Percentiles rank a stretch among this genome's conserved stretches.
These are phyloP conservation scores for Siniperca chuatsi DNA, from an alignment of 2,113 vertebrate species.

Conservation along the genomic window DNA sequence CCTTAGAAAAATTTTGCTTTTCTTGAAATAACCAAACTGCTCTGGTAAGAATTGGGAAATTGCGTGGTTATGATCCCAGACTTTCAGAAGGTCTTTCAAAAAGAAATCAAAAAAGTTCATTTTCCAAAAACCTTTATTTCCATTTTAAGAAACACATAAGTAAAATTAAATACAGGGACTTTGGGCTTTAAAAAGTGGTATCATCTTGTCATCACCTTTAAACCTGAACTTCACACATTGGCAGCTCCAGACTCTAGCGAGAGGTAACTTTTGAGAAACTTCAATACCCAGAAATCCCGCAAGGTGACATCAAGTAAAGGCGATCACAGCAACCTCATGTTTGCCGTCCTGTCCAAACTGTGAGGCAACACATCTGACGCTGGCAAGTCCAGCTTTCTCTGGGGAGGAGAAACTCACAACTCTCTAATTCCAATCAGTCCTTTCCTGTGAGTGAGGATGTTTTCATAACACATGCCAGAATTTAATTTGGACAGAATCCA, in stretches of 20 bases:
- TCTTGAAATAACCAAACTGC: background rate
- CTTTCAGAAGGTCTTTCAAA: background rate
- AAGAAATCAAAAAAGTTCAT: background rate
- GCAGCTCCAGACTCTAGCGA: background rate
- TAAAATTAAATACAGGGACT: background rate
- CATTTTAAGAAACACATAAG: background rate
- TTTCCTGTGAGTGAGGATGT: slow-evolving; percentile 1
- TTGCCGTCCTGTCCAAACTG: background rate
- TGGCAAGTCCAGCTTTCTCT: background rate
- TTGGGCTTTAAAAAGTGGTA: background rate
- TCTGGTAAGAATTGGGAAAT: background rate
- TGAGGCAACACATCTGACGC: background rate
- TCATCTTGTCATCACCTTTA: background rate
- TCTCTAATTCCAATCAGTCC: slow-evolving; percentile 1
- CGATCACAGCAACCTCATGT: background rate
- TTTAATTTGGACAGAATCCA: slow-evolving; percentile 31
- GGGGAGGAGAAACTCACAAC: background rate
- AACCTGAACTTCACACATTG: slow-evolving; percentile 1
- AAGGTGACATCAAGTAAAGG: slow-evolving; percentile 36
- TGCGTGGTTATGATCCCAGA: background rate
- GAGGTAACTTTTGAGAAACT: background rate
- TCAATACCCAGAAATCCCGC: slow-evolving; percentile 25
- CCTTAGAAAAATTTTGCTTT: background rate
- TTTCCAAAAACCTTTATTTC: background rate
- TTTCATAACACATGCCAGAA: background rate